Percentiles rank a stretch among this genome's conserved stretches.
These are phyloP conservation scores for Enhydra lutris DNA, from an alignment of 2,113 vertebrate species.

Conservation along the genomic window DNA sequence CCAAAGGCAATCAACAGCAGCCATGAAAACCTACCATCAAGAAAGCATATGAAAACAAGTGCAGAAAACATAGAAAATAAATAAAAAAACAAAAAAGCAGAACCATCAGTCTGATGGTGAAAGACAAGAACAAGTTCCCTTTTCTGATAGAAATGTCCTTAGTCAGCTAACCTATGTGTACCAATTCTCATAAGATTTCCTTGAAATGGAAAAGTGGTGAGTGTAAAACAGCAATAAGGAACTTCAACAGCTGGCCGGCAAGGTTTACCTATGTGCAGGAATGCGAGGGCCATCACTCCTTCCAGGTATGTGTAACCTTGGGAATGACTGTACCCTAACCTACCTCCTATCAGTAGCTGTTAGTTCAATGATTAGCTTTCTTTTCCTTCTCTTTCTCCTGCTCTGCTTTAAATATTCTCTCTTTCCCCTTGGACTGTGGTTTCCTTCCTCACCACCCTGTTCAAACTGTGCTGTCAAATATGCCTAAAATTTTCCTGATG, in stretches of 20 bases:
- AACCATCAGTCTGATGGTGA: not conserved
- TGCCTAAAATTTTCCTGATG: not conserved
- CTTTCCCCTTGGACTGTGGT: not conserved
- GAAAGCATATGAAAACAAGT: not conserved
- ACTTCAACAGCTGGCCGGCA: not conserved
- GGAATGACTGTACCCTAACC: no score
- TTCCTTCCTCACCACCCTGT: not conserved
- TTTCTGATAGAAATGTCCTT: not conserved
- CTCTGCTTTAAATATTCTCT: not conserved
- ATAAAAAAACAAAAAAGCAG: slow-evolving; percentile 44
- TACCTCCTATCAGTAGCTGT: not conserved
- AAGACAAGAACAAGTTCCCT: slow-evolving; percentile 18
- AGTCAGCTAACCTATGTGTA: not conserved
- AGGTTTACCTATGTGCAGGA: not conserved
- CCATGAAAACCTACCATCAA: not conserved
- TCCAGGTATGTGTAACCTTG: slow-evolving; percentile 25
- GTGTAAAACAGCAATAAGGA: not conserved
- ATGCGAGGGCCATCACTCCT: not conserved
- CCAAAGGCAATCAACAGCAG: not conserved
- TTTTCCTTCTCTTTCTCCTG: not conserved
- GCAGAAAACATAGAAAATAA: not conserved
- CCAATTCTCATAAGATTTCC: not conserved
- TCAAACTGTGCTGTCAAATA: not conserved
- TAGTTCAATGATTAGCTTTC: not conserved
- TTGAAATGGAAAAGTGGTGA: not conserved